Percentiles rank a stretch among this genome's conserved stretches.
phyloP scores from a whole-genome alignment of 2,113 vertebrate species.

The Garra rufa region DNA sequence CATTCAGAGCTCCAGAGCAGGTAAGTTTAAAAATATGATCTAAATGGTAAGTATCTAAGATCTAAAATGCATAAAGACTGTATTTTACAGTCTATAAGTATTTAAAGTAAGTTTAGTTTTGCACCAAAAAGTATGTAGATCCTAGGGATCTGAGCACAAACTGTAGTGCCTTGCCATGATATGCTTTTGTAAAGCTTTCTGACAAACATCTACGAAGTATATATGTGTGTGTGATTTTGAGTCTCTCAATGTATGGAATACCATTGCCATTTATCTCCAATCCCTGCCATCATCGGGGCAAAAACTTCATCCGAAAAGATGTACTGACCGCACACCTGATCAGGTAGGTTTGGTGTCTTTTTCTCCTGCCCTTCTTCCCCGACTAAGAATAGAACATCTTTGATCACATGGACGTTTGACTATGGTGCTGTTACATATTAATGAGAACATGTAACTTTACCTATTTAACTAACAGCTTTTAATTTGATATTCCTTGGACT shows the following conservation, averaged over 20 bases:
- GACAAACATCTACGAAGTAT: conserved; percentile 8
- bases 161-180: conserved; percentile 52
- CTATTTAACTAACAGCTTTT: conserved; percentile 24
- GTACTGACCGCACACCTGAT: conserved; percentile 55
- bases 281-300: conserved; percentile 55
- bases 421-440: background rate
- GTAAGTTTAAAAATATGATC: conserved; percentile 67
- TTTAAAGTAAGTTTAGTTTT: background rate
- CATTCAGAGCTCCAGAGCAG: conserved; percentile 59
- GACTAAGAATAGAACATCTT: conserved; percentile 39
- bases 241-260: conserved; percentile 44
- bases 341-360: conserved; percentile 76
- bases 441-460: background rate
- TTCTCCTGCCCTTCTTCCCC: conserved; percentile 41
- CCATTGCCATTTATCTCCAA: conserved; percentile 51
- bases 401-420: conserved; percentile 49
- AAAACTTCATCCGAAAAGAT: conserved; percentile 50
- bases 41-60: conserved; percentile 65
- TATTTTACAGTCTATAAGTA: background rate
- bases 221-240: background rate
- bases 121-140: background rate
- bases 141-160: background rate
- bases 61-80: conserved; percentile 22
- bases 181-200: conserved; percentile 41
- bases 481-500: conserved; percentile 32